A percentile compares a stretch with the other conserved stretches of the same genome.
These are phyloP conservation scores for Phoebastria nigripes DNA, from an alignment of 2,797 vertebrate genomes.

Conservation along the genomic window DNA sequence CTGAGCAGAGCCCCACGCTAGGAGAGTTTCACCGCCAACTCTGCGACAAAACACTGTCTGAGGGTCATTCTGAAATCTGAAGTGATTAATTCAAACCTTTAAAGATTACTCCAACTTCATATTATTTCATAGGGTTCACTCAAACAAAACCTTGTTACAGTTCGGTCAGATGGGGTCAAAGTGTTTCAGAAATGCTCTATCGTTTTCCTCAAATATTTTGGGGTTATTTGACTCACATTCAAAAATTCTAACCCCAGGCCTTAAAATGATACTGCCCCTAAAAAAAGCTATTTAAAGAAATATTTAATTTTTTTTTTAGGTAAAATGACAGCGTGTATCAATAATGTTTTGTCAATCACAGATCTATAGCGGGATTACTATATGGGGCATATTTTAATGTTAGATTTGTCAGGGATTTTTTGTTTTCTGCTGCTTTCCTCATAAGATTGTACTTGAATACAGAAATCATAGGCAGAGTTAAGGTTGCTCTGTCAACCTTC, in stretches of 20 bases:
- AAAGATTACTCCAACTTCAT: neutral
- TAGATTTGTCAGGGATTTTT: neutral
- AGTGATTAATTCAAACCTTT: conserved; percentile 23
- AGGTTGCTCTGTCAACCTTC: neutral
- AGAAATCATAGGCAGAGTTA: neutral
- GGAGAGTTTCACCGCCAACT: conserved; percentile 38
- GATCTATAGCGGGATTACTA: neutral
- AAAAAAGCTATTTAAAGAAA: neutral
- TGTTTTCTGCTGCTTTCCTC: neutral
- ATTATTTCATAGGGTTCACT: neutral
- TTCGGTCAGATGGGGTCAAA: neutral
- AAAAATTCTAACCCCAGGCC: neutral
- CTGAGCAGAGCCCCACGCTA: conserved; percentile 52
- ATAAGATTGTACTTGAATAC: neutral
- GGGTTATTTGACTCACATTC: neutral
- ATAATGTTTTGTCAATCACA: neutral
- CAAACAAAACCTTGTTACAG: neutral
- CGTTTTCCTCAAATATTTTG: neutral
- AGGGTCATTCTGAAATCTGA: conserved; percentile 41
- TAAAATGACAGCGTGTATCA: neutral
- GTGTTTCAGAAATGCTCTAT: neutral
- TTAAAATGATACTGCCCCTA: neutral
- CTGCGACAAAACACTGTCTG: conserved; percentile 43
- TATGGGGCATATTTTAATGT: fast-evolving
- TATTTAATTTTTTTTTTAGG: neutral